Percentiles rank a stretch among this genome's conserved stretches.
phyloP scores from a whole-genome alignment of 2,888 invertebrate species.

The Nemurella pictetii region DNA sequence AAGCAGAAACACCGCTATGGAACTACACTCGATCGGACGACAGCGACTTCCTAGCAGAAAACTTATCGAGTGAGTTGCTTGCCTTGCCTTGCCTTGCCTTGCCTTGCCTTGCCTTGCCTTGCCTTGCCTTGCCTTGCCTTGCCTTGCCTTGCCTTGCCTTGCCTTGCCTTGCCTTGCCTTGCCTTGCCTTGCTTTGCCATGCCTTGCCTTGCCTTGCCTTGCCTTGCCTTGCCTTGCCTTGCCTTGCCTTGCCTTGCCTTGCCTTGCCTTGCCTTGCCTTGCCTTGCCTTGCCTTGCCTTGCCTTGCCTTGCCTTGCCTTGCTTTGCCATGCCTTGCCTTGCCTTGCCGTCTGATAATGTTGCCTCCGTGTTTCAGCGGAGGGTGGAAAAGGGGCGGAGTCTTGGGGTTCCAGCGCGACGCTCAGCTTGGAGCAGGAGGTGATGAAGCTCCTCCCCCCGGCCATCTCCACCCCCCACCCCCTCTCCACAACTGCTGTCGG shows the following conservation, averaged over 20 bases:
- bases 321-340: too few species aligned
- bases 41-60: constrained; percentile 33
- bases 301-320: neutral
- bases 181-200: too few species aligned
- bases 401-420: constrained; percentile 58
- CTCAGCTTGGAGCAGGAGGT: constrained; percentile 52
- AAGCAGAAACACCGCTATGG: constrained; percentile 38
- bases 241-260: too few species aligned
- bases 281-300: neutral
- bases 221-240: too few species aligned
- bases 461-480: neutral
- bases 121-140: too few species aligned
- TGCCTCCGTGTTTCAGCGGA: neutral
- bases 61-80: constrained; percentile 29
- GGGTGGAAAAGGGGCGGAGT: constrained; percentile 54
- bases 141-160: too few species aligned
- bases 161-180: too few species aligned
- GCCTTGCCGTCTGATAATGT: too few species aligned
- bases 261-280: too few species aligned
- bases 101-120: too few species aligned
- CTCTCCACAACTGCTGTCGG: neutral
- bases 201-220: too few species aligned
- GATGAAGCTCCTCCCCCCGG: constrained; percentile 56
- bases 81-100: neutral
- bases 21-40: constrained; percentile 40